Evolutionary conservation across 1,140 invertebrate species (phyloP).

Genomic region (Venustaconcha ellipsiformis): DNA sequence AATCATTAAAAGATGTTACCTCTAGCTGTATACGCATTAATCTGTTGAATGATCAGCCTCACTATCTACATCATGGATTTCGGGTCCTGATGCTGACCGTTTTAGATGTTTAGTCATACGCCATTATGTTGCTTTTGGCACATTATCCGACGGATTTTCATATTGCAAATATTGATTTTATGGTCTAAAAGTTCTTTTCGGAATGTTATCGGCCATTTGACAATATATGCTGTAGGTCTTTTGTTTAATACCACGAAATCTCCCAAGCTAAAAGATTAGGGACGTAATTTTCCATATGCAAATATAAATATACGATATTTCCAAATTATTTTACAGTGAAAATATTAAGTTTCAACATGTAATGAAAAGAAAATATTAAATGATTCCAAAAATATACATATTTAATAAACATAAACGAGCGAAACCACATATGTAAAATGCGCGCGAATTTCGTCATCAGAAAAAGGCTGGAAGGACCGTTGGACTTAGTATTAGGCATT

Average conservation of each 20-base stretch:
- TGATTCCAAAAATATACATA: too few species aligned
- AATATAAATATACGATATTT: not conserved
- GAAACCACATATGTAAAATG: not conserved
- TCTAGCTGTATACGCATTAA: too few species aligned
- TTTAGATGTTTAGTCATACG: constrained; percentile 5
- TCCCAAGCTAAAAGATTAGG: not conserved
- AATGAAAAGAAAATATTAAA: too few species aligned
- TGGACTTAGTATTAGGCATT: not conserved
- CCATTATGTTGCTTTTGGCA: constrained; percentile 16
- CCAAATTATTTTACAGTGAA: not conserved
- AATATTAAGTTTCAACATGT: too few species aligned
- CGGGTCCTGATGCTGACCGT: too few species aligned
- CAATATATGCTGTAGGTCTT: not conserved
- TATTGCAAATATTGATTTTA: constrained; percentile 5
- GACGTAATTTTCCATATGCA: not conserved
- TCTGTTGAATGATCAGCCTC: too few species aligned
- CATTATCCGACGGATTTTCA: constrained; percentile 9
- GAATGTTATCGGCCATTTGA: too few species aligned
- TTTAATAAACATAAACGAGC: too few species aligned
- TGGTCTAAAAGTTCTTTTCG: not conserved
- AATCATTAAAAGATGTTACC: too few species aligned
- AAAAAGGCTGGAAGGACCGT: not conserved
- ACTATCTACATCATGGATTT: too few species aligned
- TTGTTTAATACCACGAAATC: too few species aligned
- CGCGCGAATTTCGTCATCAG: not conserved